Evolutionary conservation across 2,797 vertebrate species (phyloP), one percentile per base, ranked within the genome.

Genomic region (Euthynnus affinis): DNA sequence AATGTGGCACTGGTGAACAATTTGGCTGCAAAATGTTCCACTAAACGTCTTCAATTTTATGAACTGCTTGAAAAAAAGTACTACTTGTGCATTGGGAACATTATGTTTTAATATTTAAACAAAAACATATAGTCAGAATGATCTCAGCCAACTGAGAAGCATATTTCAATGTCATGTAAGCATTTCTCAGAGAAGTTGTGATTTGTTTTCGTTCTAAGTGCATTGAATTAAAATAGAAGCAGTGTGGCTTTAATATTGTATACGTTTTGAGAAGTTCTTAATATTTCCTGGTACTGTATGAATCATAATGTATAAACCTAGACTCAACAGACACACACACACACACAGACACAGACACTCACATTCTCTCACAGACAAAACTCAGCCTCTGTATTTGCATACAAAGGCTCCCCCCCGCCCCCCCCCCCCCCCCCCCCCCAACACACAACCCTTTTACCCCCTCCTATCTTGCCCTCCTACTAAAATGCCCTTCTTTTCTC

Each of bases 371-470:
- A 71, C 67, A 79, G 49, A 79, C 74, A 65, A 66, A 49, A 73
- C 55, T 49, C 58, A 48, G 55, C 17, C 14, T 67, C 22, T 70
- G 65, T 60, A 87, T 93, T 89, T 89, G 76, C 88, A 89, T 88
- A 90, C 83, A 91, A 93, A 88, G 81, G 52, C 83, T 62, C 72
- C 69, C n/a, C n/a, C n/a, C n/a, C n/a, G n/a, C n/a, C n/a, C n/a
- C n/a, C n/a, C 52, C 59, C 72, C 71, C 29, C 67, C 66, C 46
- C 49, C 23, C 74, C 62, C 46, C 48, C 48, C 8, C 37, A 48
- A 27, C 51, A 60, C 53, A 64, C 53, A 42, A 63, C 73, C 34
- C 48, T 71, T 59, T 88, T 77, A 89, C 78, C 83, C 83, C 71
- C 59, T 70, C 74, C 55, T 61, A 55, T 72, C 46, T 71, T 63